Evolutionary conservation across 1,140 invertebrate genomes (phyloP), one percentile per base, ranked within the genome.

Genomic region (Calliphora vicina): DNA sequence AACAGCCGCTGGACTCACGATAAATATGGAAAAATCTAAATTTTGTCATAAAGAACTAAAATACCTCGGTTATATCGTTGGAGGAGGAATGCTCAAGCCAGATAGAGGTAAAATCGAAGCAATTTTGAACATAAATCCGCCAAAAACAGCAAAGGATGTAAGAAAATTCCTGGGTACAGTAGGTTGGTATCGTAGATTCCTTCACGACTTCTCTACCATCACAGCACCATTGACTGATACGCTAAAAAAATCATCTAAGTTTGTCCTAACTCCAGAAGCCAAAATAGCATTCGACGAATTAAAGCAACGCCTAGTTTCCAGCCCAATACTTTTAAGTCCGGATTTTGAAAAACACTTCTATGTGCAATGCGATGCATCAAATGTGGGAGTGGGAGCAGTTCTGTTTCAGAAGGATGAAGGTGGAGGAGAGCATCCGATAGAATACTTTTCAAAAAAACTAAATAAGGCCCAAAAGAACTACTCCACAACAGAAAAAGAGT

Each of bases 401-500:
- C 61, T 67, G 6, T 67, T 67, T n/a, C 13, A 67, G n/a, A 67
- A 67, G 23, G 61, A 67, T 20, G 12, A 57, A 5, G 13, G 89
- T 1, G 85, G 83, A 1, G 26, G 71, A 1, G 86, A 90, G 15
- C 29, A 82, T 17, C 84, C 87, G 0, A 84, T 90, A 5, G 86
- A 86, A 8, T 92, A 88, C 85, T 84, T 87, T 8, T 91, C 91
- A 73, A 61, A 73, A 12, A 84, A 84, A 78, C 67, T 84, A 9
- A 84, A 81, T n/a, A 82, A n/a, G 2, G 82, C 85, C 0, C 92
- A 93, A 86, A 83, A 76, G 10, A 88, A 89, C 23, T 92, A 91
- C 74, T 85, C 84, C 0, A 87, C 87, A 13, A 90, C 90, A 1
- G 91, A 93, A 85, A 81, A n/a, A 12, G 92, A 92, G 87, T 86